A percentile compares a stretch with the other conserved stretches of the same genome.
Conservation (phyloP, 2,888 invertebrate species). For the Ommatoiulus sabulosus region DNA sequence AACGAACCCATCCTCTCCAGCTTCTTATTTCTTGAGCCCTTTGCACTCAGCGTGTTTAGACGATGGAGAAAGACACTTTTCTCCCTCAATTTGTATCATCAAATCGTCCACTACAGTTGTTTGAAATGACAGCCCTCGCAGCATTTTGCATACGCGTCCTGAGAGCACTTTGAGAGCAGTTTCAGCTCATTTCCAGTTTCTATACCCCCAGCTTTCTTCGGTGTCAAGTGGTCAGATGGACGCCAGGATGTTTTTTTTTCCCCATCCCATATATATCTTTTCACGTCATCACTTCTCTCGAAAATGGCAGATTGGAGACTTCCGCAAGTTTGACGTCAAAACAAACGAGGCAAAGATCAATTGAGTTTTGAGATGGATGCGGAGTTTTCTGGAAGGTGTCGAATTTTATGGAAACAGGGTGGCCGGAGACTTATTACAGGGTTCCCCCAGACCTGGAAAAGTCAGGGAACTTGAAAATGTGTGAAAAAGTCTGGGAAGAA, state of each 20-base stretch:
- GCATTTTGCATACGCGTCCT: background rate
- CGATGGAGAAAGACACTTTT: background rate
- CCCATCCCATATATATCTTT: too few relatives aligned
- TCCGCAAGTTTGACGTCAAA: background rate
- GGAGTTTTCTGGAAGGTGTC: too few relatives aligned
- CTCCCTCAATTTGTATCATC: slow-evolving; percentile 23
- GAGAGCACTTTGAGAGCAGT: background rate
- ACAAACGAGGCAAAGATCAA: background rate
- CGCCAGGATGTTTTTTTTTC: background rate
- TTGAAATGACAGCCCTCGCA: background rate
- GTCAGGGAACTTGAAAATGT: too few relatives aligned
- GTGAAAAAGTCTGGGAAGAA: too few relatives aligned
- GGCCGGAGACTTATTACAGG: too few relatives aligned
- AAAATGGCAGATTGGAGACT: background rate
- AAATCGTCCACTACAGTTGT: slow-evolving; percentile 29
- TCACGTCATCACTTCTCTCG: too few relatives aligned
- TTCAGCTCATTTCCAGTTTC: background rate
- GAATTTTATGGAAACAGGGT: too few relatives aligned
- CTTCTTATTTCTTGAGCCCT: background rate
- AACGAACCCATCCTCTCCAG: background rate
- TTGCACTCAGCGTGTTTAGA: too few relatives aligned
- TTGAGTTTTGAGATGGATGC: too few relatives aligned
- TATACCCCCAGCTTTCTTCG: background rate
- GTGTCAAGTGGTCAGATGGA: background rate
- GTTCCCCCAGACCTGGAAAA: too few relatives aligned